Evolutionary conservation across 92 coral and sea anemone genomes (phyloP).

Genomic region (Phymanthus crucifer): DNA sequence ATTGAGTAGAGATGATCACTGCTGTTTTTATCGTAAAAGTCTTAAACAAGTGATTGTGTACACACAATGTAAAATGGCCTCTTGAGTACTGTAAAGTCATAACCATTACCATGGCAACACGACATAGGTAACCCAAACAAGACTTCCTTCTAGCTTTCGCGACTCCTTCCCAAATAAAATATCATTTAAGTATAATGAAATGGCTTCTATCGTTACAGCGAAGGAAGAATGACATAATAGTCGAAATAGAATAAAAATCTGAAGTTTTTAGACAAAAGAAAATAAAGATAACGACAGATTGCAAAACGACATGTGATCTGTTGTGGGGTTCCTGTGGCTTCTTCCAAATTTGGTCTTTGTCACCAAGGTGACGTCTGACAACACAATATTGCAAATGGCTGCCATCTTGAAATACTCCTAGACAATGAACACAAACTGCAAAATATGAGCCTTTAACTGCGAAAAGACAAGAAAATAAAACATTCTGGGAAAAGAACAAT

Average conservation of each 20-base stretch:
- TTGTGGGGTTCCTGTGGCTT: conserved; percentile 26
- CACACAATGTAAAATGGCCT: conserved; percentile 38
- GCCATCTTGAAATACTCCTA: conserved; percentile 56
- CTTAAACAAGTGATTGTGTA: not conserved
- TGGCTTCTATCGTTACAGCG: not conserved
- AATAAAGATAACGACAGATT: not conserved
- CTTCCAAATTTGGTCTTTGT: conserved; percentile 50
- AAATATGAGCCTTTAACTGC: not conserved
- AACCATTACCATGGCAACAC: conserved; percentile 1
- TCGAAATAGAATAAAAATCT: not conserved
- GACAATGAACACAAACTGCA: conserved; percentile 18
- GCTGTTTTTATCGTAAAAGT: not conserved
- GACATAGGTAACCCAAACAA: conserved; percentile 7
- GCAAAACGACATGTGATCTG: not conserved
- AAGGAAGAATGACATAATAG: not conserved
- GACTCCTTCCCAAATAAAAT: no score
- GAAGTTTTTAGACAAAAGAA: not conserved
- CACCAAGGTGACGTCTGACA: conserved; percentile 70
- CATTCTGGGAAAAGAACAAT: not conserved
- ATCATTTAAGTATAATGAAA: not conserved
- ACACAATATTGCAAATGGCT: conserved; percentile 62
- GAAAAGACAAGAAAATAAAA: not conserved
- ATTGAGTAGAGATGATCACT: not conserved
- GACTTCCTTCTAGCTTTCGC: no score
- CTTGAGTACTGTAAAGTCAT: not conserved